A percentile compares a stretch with the other conserved stretches of the same genome.
These are phyloP conservation scores for Orthonyx spaldingii DNA, from an alignment of 2,113 vertebrate species.

Conservation along the genomic window DNA sequence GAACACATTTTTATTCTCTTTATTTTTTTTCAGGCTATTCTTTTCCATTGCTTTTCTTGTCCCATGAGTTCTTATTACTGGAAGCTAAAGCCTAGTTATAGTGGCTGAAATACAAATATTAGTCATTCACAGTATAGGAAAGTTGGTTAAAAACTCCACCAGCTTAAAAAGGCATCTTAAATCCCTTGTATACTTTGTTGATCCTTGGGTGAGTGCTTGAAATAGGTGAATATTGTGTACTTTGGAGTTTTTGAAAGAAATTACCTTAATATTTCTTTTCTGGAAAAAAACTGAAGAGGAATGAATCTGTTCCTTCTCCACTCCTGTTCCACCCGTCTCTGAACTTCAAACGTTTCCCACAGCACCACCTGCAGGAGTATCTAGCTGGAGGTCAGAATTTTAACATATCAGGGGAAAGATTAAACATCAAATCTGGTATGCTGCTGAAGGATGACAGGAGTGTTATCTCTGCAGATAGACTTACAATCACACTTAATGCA, in stretches of 20 bases:
- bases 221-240: background rate
- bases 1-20: background rate
- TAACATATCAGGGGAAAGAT: background rate
- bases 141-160: background rate
- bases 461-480: background rate
- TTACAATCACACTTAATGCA: background rate
- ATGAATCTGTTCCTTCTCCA: background rate
- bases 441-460: background rate
- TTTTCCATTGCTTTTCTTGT: background rate
- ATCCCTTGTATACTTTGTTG: background rate
- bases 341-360: background rate
- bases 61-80: background rate
- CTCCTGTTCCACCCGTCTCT: background rate
- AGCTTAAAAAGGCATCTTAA: background rate
- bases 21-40: background rate
- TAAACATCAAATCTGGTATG: background rate
- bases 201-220: background rate
- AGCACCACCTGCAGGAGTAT: background rate
- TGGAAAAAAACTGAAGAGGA: background rate
- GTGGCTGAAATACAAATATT: background rate
- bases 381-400: background rate
- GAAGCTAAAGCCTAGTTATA: background rate
- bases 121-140: background rate
- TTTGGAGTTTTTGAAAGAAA: background rate
- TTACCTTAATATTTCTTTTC: background rate